A percentile compares a stretch with the other conserved stretches of the same genome.
phyloP scores from a whole-genome alignment of 2,888 invertebrate genomes.

The Meiosimyza decipiens region DNA sequence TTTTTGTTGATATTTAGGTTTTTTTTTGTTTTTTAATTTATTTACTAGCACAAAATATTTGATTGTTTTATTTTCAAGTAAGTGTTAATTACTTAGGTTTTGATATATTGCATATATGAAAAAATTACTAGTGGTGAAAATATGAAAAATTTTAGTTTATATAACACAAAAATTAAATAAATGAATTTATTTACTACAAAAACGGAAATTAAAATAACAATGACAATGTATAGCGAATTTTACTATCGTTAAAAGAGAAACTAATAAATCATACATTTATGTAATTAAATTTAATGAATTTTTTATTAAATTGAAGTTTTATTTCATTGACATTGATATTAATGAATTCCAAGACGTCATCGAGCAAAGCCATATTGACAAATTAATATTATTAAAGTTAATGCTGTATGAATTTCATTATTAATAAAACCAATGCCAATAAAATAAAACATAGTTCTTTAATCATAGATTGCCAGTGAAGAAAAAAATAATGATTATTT shows the following conservation, averaged over 20 bases:
- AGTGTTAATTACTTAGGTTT: background rate
- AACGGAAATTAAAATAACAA: too few species aligned
- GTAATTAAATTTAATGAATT: too few species aligned
- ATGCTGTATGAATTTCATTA: background rate
- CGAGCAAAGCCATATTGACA: too few species aligned
- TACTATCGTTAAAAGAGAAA: too few species aligned
- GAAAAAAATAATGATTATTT: too few species aligned
- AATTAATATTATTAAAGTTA: background rate
- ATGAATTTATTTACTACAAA: background rate
- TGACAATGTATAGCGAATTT: too few species aligned
- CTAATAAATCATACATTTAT: too few species aligned
- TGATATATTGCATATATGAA: slow-evolving; percentile 14
- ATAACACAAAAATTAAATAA: background rate
- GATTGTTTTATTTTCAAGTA: slow-evolving; percentile 26
- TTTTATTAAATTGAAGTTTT: background rate
- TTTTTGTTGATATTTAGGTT: slow-evolving; percentile 37
- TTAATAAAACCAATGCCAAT: background rate
- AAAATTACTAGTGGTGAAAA: background rate
- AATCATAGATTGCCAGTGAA: too few species aligned
- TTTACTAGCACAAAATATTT: slow-evolving; percentile 40
- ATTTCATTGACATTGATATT: background rate
- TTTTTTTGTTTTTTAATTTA: slow-evolving; percentile 45
- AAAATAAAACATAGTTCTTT: background rate
- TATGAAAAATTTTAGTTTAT: too few species aligned
- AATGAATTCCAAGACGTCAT: too few species aligned